phyloP scores from a whole-genome alignment of 2,888 invertebrate genomes.

The Eumerus sabulonum region DNA sequence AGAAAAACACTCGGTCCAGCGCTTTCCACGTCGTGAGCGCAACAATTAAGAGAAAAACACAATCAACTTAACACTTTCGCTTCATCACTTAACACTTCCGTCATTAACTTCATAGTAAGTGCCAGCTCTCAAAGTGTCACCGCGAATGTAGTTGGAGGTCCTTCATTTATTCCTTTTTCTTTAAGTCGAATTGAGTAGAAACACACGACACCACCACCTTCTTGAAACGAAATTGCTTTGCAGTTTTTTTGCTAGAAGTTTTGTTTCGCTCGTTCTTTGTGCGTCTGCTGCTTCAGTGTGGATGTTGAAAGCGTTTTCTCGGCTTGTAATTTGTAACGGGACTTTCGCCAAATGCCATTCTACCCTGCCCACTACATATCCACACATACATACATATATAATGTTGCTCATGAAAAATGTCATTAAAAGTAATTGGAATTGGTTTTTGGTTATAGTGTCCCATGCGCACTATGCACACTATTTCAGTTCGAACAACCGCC shows the following conservation, averaged over 20 bases:
- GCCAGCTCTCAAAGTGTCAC: constrained; percentile 28
- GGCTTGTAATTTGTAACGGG: constrained; percentile 50
- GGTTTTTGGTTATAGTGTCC: constrained; percentile 54
- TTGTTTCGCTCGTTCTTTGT: constrained; percentile 3
- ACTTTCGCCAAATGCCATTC: constrained; percentile 12
- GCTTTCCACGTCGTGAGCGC: neutral
- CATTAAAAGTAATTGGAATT: constrained; percentile 67
- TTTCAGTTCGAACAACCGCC: neutral
- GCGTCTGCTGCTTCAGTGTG: too few species aligned
- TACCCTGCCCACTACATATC: neutral
- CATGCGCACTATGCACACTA: constrained; percentile 3
- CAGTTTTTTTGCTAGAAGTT: constrained; percentile 22
- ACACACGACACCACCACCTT: constrained; percentile 25
- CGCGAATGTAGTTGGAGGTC: constrained; percentile 12
- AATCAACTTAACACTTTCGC: constrained; percentile 58
- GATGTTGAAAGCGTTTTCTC: constrained; percentile 26
- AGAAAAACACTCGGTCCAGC: too few species aligned
- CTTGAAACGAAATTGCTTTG: constrained; percentile 58
- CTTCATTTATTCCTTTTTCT: constrained; percentile 7
- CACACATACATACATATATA: constrained; percentile 24
- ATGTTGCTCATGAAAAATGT: constrained; percentile 40
- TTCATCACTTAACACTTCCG: constrained; percentile 48
- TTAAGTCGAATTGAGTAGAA: constrained; percentile 34
- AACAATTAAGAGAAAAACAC: constrained; percentile 56
- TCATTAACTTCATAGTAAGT: constrained; percentile 54